phyloP scores from a whole-genome alignment of 2,113 vertebrate species.

The Motacilla tschutschensis region DNA sequence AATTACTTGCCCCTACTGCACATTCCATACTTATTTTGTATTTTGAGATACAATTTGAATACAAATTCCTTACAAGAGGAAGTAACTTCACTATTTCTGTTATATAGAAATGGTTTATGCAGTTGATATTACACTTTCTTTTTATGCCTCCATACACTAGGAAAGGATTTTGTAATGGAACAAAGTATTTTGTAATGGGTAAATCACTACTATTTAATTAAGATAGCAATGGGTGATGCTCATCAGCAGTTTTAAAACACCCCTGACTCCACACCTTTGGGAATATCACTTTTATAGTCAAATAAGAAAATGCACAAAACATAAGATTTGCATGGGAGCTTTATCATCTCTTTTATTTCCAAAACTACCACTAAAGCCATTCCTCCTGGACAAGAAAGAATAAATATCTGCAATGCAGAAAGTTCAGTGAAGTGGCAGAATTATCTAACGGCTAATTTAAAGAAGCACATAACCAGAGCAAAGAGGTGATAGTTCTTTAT shows the following conservation, averaged over 20 bases:
- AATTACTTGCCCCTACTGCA: background rate
- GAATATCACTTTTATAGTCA: slow-evolving; percentile 15
- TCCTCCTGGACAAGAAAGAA: background rate
- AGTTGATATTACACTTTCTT: background rate
- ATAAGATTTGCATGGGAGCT: slow-evolving; percentile 20
- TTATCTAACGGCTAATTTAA: slow-evolving; percentile 43
- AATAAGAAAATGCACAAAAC: slow-evolving; percentile 17
- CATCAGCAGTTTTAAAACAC: slow-evolving; percentile 15
- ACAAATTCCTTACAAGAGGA: background rate
- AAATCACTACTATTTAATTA: slow-evolving; percentile 21
- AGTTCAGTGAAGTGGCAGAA: slow-evolving; percentile 39
- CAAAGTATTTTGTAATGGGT: background rate
- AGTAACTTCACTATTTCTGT: background rate
- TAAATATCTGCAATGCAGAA: background rate
- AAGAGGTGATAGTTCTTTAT: slow-evolving; percentile 1
- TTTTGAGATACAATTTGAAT: too few species aligned
- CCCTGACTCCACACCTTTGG: background rate
- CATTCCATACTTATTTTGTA: background rate
- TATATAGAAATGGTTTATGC: background rate
- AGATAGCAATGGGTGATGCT: background rate
- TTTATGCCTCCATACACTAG: background rate
- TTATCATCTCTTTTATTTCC: slow-evolving; percentile 26
- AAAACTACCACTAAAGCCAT: slow-evolving; percentile 15
- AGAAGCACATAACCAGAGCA: slow-evolving; percentile 6
- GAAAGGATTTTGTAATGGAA: background rate